These are phyloP conservation scores for Hypanus sabinus DNA, from an alignment of 2,113 vertebrate genomes.

Conservation along the genomic window DNA sequence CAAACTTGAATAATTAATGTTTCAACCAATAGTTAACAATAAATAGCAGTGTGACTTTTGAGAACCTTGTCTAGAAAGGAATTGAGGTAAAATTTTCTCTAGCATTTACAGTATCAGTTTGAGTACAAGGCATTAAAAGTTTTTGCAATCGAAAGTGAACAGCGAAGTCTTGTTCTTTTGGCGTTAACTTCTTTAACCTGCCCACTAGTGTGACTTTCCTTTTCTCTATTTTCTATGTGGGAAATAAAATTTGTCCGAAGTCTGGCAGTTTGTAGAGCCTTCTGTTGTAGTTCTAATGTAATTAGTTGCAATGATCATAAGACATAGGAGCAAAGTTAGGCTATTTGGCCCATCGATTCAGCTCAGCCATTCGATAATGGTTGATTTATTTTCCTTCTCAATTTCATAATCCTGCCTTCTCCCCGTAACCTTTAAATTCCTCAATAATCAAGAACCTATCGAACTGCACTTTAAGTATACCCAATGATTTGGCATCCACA, in stretches of 20 bases:
- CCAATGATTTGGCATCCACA: no score
- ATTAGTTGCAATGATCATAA: neutral
- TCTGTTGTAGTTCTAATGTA: neutral
- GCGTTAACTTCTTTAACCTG: neutral
- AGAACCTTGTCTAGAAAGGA: neutral
- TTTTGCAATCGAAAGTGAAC: neutral
- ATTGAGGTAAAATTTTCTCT: neutral
- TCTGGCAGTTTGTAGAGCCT: neutral
- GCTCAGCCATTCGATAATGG: no score
- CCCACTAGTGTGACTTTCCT: neutral
- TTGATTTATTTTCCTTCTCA: no score
- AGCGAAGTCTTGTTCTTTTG: neutral
- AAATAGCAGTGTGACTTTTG: neutral
- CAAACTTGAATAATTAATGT: no score
- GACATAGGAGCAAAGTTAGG: no score
- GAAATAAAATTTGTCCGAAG: no score
- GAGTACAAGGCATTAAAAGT: neutral
- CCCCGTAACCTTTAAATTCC: no score
- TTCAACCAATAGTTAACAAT: neutral
- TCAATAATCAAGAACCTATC: no score
- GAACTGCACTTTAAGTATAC: no score
- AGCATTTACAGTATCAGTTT: neutral
- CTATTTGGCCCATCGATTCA: no score
- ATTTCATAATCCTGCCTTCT: no score
- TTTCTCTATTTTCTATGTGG: neutral